Evolutionary conservation across 2,888 invertebrate genomes (phyloP).

Genomic region (Perithous albicinctus): DNA sequence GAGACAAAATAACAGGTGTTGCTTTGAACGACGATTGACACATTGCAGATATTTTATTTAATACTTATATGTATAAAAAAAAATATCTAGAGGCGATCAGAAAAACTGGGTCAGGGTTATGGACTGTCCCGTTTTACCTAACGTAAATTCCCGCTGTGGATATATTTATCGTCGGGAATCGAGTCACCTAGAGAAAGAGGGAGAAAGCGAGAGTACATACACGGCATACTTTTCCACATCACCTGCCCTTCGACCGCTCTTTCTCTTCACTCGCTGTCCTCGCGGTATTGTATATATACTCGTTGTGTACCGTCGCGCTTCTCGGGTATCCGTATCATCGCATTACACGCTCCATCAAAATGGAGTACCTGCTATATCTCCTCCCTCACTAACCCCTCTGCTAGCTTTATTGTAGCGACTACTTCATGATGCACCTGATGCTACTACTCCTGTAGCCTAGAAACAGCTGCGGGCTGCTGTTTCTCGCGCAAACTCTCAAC

Average conservation of each 20-base stretch:
- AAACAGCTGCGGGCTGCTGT: not conserved
- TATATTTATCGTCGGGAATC: constrained; percentile 26
- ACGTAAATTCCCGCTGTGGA: not conserved
- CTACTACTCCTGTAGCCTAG: not conserved
- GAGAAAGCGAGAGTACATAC: not conserved
- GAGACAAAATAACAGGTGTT: too few relatives aligned
- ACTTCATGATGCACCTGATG: constrained; percentile 38
- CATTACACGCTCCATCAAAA: constrained; percentile 67
- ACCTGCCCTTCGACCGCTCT: constrained; percentile 18
- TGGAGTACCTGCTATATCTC: constrained; percentile 36
- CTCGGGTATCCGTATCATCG: constrained; percentile 63
- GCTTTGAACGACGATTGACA: not conserved
- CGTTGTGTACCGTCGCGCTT: constrained; percentile 37
- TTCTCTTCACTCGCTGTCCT: not conserved
- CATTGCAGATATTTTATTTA: not conserved
- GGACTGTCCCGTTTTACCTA: not conserved
- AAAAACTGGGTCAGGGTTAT: constrained; percentile 11
- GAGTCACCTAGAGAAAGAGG: constrained; percentile 8
- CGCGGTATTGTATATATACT: not conserved
- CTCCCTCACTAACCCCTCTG: not conserved
- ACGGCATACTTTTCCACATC: not conserved
- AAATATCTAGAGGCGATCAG: not conserved
- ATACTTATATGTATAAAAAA: not conserved
- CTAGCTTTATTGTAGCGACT: constrained; percentile 15
- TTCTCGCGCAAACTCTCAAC: not conserved